Evolutionary conservation across 2,797 vertebrate genomes (phyloP).

Genomic region (Alectoris magna): DNA sequence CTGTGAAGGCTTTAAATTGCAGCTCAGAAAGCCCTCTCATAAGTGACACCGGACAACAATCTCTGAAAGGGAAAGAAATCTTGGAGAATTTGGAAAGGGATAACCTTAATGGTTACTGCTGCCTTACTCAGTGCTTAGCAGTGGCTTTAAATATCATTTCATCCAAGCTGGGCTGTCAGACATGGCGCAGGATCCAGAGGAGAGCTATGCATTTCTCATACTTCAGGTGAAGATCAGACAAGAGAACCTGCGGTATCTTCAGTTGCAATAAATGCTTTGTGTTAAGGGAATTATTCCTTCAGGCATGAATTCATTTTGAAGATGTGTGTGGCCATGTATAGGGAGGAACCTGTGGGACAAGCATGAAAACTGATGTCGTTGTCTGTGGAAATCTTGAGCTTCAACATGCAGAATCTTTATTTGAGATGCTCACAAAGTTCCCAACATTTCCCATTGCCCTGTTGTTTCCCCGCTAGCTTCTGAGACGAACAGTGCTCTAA

Average conservation of each 20-base stretch:
- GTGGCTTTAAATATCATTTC: background rate
- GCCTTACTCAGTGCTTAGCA: background rate
- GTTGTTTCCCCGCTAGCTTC: background rate
- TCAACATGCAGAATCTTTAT: background rate
- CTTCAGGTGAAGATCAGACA: background rate
- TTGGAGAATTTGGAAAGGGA: background rate
- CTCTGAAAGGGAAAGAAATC: background rate
- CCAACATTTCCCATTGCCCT: background rate
- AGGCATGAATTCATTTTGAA: background rate
- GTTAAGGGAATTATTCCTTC: background rate
- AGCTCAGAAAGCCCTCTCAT: rapidly evolving
- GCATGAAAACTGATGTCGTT: background rate
- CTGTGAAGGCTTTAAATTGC: background rate
- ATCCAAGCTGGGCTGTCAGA: background rate
- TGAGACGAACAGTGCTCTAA: background rate
- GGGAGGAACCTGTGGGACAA: too few relatives aligned
- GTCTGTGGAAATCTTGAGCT: background rate
- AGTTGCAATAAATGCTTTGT: background rate
- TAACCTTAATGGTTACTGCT: background rate
- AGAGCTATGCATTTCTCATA: background rate
- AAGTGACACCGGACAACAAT: background rate
- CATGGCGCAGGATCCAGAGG: too few relatives aligned
- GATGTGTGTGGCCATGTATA: background rate
- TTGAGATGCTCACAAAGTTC: background rate
- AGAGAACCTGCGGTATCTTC: background rate